phyloP scores from a whole-genome alignment of 2,797 vertebrate species.

The Tapirus indicus region DNA sequence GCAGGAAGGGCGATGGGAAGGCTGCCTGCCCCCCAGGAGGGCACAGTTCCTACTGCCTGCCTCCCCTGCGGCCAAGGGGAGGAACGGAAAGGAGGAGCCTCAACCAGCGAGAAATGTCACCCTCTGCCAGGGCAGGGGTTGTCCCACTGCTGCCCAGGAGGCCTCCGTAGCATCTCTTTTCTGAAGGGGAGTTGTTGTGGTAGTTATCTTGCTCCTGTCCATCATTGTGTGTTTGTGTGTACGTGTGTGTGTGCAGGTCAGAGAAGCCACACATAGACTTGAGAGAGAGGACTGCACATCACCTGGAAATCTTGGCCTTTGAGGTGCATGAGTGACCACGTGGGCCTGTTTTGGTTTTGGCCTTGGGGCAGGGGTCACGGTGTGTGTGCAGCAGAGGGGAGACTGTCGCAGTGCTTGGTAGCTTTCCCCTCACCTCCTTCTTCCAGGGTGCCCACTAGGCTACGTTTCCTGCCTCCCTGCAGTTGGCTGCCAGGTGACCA shows the following conservation, averaged over 20 bases:
- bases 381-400: neutral
- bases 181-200: neutral
- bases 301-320: neutral
- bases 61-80: neutral
- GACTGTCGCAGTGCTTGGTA: neutral
- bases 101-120: neutral
- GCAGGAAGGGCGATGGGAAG: neutral
- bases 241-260: neutral
- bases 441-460: neutral
- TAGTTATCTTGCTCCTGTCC: neutral
- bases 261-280: neutral
- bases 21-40: no score
- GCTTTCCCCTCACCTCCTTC: neutral
- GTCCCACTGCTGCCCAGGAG: neutral
- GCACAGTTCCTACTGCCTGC: no score
- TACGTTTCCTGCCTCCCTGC: neutral
- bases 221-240: no score
- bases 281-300: neutral
- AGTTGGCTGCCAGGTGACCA: neutral
- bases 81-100: neutral
- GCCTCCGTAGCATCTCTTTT: neutral
- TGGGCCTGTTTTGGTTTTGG: neutral
- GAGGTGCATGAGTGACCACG: neutral
- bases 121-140: neutral
- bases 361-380: no score